Evolutionary conservation across 2,797 vertebrate genomes (phyloP), one percentile per base, ranked within the genome.

Genomic region (Champsocephalus gunnari): DNA sequence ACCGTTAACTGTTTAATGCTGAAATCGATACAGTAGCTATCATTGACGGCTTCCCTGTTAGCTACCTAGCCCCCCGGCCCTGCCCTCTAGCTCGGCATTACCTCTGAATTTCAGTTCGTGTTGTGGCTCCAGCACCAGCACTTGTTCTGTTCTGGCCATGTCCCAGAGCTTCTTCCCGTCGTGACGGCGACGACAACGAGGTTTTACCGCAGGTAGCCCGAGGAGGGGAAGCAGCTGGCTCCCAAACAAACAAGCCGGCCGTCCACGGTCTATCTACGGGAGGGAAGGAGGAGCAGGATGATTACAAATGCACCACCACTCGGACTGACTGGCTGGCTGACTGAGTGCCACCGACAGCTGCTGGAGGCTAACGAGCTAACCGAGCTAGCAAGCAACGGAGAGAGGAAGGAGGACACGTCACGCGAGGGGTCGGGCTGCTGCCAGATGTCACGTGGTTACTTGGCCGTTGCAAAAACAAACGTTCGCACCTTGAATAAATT

Each of bases 71-170:
- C 47, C 63, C 66, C 62, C 45, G 85, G 84, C 87, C 89, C 85
- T 77, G 77, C 79, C 87, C 85, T 89, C 71, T 69, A 55, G 63
- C 44, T 87, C 43, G 19, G 28, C 55, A 10, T 94, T 94, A 98
- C 97, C 97, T 97, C 95, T 95, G 94, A 98, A 98, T 92, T 96
- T 96, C 77, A 98, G 96, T 92, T 98, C 96, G 85, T 97, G 96
- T 93, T 94, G 96, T 74, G 97, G 97, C 90, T 98, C 96, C 65
- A 97, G 95, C 87, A 91, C 92, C 84, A 98, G 95, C 90, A 97
- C 95, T 93, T 98, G 97, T 90, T 97, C 96, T 88, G 93, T 75
- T 94, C 97, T 96, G 94, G 96, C 96, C 97, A 98, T 98, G 93
- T 95, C 96, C 89, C 91, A 75, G 85, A 55, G 84, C 80, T 88